Base-by-base conservation (phyloP, 2,113 vertebrate species). In the Percina caprodes region DNA sequence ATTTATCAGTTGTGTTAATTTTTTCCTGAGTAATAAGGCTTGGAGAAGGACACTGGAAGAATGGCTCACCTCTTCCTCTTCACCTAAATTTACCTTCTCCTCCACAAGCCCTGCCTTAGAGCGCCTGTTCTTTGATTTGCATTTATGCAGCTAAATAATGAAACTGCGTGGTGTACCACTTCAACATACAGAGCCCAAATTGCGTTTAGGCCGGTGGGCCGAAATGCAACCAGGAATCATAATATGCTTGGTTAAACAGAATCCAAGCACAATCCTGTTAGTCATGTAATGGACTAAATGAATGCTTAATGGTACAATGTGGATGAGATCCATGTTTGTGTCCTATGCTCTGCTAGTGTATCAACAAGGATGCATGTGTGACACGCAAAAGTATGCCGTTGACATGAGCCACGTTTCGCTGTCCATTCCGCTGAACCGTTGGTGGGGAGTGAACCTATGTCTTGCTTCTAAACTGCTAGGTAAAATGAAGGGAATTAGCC, bases 121-220 rank as follows among this genome's bases (percentile, higher is more conserved):
- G 72, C 35, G 46, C 65, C 45, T 5, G 26, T 52, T 78, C 83
- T 85, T 83, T 87, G 86, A 91, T 91, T 87, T 84, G 74, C 85
- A 89, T 93, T 92, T 88, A 84, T 77, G 79, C 76, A 55, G 81
- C 81, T 89, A 88, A 92, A 92, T 92, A 91, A 91, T 89, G 89
- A 92, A 87, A 86, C 76, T 62, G 62, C 52, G 49, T 51, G 77
- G 49, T 84, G 88, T 75, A 69, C 66, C 63, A 81, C 86, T 85
- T 83, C 55, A 82, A 78, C 21, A 78, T 18, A 23, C 11, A 68
- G 78, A 46, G 11, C 58, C 62, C 60, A 79, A 74, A 86, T 73
- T 83, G 45, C 19, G 3, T 86, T 82, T 58, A 62, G 63, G 75
- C 63, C 67, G 69, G 77, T 69, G 69, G 74, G 63, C 54, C 7